Base-by-base conservation (phyloP, 2,113 vertebrate genomes). In the Scolopax mira region DNA sequence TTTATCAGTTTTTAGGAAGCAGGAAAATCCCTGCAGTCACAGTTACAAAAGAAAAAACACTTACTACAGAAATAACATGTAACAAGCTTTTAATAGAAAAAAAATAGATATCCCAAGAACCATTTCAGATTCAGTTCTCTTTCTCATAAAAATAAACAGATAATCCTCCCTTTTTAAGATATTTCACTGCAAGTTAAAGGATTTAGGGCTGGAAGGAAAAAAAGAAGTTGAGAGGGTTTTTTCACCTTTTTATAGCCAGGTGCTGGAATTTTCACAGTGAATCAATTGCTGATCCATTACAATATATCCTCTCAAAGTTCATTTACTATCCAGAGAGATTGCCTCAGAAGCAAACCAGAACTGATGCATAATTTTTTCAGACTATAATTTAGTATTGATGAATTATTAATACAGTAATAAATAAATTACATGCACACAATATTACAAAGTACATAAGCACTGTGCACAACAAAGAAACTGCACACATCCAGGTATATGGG, bases 401-500 rank as follows among this genome's bases (percentile, higher is more conserved):
- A 79, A 89, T 91, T 91, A 85, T 93, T 94, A 79, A 93, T 79
- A 55, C 6, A 54, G 15, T 58, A 85, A 83, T 89, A 96, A 96
- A 89, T 88, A 90, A 90, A 79, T 91, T 35, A 66, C 52, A 67
- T 14, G 30, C 30, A 37, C 21, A 61, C 42, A 25, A 44, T 46
- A 82, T 51, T 72, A 52, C 24, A n/a, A 87, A 64, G 48, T 51
- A 85, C 17, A 1, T 60, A 60, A 79, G 23, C 35, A 58, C 8
- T 55, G 7, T 51, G 27, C 48, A 85, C 42, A 84, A 66, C 27
- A 89, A 62, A 70, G 42, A 66, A 86, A 78, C 24, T 24, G 23
- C 39, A 71, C 13, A 18, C 27, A 79, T 57, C 7, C 41, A 52
- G 0, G 0, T 30, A 39, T 14, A 7, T 2, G 5, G 19, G 13